Conservation (phyloP, 1,140 invertebrate genomes). For the Bursaphelenchus mucronatus region DNA sequence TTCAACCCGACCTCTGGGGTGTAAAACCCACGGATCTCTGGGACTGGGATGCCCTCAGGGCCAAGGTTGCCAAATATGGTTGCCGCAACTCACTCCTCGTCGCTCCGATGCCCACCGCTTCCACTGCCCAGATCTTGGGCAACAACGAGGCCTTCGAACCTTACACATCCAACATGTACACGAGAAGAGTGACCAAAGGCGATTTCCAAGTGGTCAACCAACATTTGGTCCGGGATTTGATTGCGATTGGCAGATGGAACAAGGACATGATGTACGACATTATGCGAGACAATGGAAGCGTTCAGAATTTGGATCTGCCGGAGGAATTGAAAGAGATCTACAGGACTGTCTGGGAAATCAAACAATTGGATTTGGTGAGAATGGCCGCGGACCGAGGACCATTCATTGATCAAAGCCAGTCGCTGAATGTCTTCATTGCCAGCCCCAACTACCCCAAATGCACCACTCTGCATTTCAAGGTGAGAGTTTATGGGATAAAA, state of each 20-base stretch:
- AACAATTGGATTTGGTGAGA: conserved; percentile 82
- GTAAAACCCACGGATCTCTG: conserved; percentile 78
- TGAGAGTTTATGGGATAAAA: conserved; percentile 76
- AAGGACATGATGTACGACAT: conserved; percentile 90
- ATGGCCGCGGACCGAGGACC: conserved; percentile 89
- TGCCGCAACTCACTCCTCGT: conserved; percentile 85
- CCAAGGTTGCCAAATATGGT: conserved; percentile 80
- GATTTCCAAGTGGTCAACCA: conserved; percentile 84
- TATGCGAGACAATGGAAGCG: conserved; percentile 83
- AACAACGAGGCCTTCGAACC: conserved; percentile 97
- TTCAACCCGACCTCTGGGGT: conserved; percentile 90
- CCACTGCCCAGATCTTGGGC: conserved; percentile 93
- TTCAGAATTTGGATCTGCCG: conserved; percentile 85
- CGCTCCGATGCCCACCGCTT: conserved; percentile 96
- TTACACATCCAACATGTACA: conserved; percentile 93
- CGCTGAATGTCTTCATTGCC: conserved; percentile 89
- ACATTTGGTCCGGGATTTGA: conserved; percentile 85
- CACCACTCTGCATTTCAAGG: conserved; percentile 95
- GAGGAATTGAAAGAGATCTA: conserved; percentile 81
- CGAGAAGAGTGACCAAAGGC: conserved; percentile 81
- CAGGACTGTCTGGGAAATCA: conserved; percentile 97
- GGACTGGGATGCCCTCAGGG: conserved; percentile 83
- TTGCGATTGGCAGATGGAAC: conserved; percentile 81
- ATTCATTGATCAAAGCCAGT: conserved; percentile 96
- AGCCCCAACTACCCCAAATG: conserved; percentile 85